phyloP scores from a whole-genome alignment of 2,888 invertebrate genomes.

The Eucera pruinosa region DNA sequence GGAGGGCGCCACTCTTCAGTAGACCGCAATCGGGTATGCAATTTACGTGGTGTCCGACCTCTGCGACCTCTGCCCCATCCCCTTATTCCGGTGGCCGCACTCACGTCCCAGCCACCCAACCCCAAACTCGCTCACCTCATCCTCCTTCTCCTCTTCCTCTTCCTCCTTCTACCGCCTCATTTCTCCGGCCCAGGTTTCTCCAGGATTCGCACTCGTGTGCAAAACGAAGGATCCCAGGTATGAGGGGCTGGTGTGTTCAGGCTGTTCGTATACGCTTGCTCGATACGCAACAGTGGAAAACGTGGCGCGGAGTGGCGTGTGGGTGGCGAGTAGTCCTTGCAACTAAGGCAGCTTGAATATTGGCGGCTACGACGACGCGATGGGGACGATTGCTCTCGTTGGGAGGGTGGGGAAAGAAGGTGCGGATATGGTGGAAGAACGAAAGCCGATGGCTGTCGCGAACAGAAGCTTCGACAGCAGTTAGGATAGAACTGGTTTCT shows the following conservation, averaged over 20 bases:
- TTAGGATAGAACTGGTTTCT: conserved; percentile 59
- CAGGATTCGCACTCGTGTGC: conserved; percentile 59
- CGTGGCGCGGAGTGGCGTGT: conserved; percentile 11
- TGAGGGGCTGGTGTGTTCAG: conserved; percentile 23
- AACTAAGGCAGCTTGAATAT: conserved; percentile 41
- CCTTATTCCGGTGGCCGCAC: conserved; percentile 40
- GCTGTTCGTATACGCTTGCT: conserved; percentile 20
- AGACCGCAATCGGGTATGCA: conserved; percentile 80
- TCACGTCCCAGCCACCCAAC: conserved; percentile 35
- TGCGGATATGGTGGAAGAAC: conserved; percentile 56
- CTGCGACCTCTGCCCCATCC: conserved; percentile 64
- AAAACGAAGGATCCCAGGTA: conserved; percentile 57
- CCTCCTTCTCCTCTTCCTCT: background rate
- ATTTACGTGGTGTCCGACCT: conserved; percentile 80
- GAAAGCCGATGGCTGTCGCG: conserved; percentile 70
- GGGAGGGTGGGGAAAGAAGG: conserved; percentile 18
- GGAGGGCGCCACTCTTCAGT: conserved; percentile 76
- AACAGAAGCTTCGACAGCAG: conserved; percentile 62
- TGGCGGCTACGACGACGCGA: conserved; percentile 31
- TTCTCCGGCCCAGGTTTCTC: conserved; percentile 38
- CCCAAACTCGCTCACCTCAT: background rate
- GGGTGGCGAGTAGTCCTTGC: conserved; percentile 34
- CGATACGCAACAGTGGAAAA: conserved; percentile 60
- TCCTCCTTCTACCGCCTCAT: conserved; percentile 3
- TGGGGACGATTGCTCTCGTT: conserved; percentile 25